These are phyloP conservation scores for Auanema freiburgensis DNA, from an alignment of 2,888 invertebrate species.

Conservation along the genomic window DNA sequence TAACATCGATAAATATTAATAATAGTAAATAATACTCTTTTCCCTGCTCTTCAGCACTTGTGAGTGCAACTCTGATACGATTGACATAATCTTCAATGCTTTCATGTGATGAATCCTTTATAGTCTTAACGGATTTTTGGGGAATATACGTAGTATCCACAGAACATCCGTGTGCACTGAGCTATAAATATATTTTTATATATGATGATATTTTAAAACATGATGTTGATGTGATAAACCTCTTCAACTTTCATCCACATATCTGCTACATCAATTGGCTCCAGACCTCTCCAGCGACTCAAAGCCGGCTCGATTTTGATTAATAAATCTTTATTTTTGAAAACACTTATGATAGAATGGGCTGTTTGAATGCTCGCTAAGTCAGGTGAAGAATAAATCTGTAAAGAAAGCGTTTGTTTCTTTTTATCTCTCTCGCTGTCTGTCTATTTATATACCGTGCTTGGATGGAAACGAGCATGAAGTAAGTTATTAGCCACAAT, in stretches of 20 bases:
- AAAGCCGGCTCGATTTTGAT: neutral
- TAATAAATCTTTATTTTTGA: neutral
- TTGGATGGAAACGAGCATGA: slow-evolving; percentile 5
- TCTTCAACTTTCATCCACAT: neutral
- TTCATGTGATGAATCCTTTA: too few species aligned
- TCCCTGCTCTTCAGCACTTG: too few species aligned
- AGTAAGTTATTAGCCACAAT: slow-evolving; percentile 8
- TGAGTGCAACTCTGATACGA: too few species aligned
- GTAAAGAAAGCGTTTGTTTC: neutral
- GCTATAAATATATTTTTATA: too few species aligned
- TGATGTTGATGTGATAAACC: neutral
- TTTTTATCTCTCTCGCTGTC: too few species aligned
- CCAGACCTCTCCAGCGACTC: neutral
- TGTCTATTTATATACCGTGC: neutral
- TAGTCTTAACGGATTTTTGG: too few species aligned
- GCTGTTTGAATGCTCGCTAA: slow-evolving; percentile 14
- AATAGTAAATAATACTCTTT: too few species aligned
- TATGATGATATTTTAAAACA: too few species aligned
- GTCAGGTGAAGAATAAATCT: slow-evolving; percentile 15
- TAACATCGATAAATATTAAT: too few species aligned
- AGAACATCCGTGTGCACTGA: too few species aligned
- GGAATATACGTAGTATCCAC: too few species aligned
- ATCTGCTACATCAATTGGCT: neutral
- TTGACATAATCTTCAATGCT: too few species aligned
- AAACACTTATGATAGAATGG: neutral